Base-by-base conservation (phyloP, 1,140 invertebrate genomes). In the Zaprionus capensis region DNA sequence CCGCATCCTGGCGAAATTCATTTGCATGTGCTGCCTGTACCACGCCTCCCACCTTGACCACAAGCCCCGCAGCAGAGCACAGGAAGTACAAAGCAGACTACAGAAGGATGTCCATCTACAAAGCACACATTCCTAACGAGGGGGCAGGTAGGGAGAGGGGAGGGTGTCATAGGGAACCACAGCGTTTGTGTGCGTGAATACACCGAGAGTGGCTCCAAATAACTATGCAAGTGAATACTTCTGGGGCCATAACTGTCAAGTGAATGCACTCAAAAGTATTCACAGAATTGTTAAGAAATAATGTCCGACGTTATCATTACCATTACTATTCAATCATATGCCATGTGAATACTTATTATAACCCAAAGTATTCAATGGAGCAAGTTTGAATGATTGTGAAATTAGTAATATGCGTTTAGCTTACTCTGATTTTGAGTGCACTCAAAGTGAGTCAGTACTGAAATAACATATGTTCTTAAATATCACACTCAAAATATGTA, bases 1-100 rank as follows among this genome's bases (percentile, higher is more conserved):
- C 70, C 53, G 63, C 58, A 63, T 73, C 56, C 74, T 65, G 70
- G 46, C 69, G 56, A 75, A 61, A 64, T 71, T 76, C 73, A 76
- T 76, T 76, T 76, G 61, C 73, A 76, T 76, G 73, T 61, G 71
- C 11, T 12, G 46, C 46, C 20, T 4, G 7, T 49, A 9, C 44
- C 44, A 12, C n/a, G 44, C 17, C 46, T 51, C 20, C 20, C 17
- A 9, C 59, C 51, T 70, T 75, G 67, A 70, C 72, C 72, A 64
- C 72, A 70, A 15, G 14, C 38, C 49, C 62, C 36, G 46, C 34
- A 70, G 72, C 7, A 38, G 55, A 20, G 41, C 41, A 58, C 38
- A 70, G 58, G 38, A 70, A 75, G 72, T 59, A 57, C 51, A 70
- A 53, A 63, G 72, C 55, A 64, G 56, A 56, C 53, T 41, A 56